Evolutionary conservation across 1,140 invertebrate genomes (phyloP).

Genomic region (Calephelis nemesis): DNA sequence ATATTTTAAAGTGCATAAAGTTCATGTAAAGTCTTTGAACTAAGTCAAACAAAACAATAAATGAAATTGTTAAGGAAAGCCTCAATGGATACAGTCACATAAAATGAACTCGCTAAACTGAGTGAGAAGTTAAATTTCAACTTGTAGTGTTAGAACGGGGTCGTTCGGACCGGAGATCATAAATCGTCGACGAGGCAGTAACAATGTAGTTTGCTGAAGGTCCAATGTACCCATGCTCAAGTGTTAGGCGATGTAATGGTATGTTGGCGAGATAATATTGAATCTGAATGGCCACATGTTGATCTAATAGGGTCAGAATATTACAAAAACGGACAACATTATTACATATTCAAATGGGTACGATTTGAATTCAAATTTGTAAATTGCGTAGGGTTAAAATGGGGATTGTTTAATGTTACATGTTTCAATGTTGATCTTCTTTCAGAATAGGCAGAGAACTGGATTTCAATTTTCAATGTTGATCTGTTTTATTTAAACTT

Average conservation of each 20-base stretch:
- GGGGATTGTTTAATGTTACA: neutral
- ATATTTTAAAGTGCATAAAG: no score
- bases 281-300: conserved; percentile 21
- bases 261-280: conserved; percentile 24
- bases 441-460: no score
- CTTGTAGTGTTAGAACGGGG: conserved; percentile 19
- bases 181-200: conserved; percentile 29
- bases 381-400: neutral
- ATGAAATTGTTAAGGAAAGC: neutral
- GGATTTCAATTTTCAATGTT: no score
- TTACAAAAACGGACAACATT: conserved; percentile 1
- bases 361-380: neutral
- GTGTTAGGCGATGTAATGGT: conserved; percentile 24
- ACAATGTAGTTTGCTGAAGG: conserved; percentile 31
- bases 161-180: conserved; percentile 26
- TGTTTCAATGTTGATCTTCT: neutral
- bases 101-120: conserved; percentile 4
- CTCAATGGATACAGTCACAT: neutral
- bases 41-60: neutral
- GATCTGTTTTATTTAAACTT: no score
- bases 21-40: no score
- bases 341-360: conserved; percentile 4
- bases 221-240: conserved; percentile 8
- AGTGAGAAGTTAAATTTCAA: conserved; percentile 25
- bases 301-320: neutral